These are phyloP conservation scores for Epirrhoe tristata DNA, from an alignment of 2,888 invertebrate species.

Conservation along the genomic window DNA sequence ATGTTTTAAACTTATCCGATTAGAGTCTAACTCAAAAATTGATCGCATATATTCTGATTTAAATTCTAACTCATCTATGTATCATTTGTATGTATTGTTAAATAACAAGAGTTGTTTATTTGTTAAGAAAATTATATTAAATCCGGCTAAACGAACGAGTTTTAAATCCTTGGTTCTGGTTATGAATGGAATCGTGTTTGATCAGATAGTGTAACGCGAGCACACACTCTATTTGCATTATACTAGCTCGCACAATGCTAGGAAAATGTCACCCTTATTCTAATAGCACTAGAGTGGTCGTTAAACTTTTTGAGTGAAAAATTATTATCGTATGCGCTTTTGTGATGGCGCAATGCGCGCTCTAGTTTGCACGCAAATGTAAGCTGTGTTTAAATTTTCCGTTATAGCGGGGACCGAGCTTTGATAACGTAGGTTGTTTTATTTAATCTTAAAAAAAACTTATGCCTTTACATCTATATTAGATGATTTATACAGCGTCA, in stretches of 20 bases:
- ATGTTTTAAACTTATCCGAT: no score
- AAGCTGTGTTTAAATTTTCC: conserved; percentile 32
- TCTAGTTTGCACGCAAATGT: conserved; percentile 34
- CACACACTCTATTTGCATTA: conserved; percentile 48
- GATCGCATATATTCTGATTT: no score
- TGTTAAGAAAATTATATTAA: conserved; percentile 25
- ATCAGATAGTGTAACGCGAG: conserved; percentile 49
- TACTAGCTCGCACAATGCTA: conserved; percentile 35
- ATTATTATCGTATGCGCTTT: conserved; percentile 49
- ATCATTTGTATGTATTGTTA: no score
- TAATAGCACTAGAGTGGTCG: conserved; percentile 22
- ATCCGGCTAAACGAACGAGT: conserved; percentile 41
- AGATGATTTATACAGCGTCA: no score
- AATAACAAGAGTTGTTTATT: no score
- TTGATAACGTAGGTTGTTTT: conserved; percentile 10
- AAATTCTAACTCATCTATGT: no score
- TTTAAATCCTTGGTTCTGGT: conserved; percentile 50
- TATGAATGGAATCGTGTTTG: conserved; percentile 45
- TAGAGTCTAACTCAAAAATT: no score
- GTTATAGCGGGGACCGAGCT: conserved; percentile 12
- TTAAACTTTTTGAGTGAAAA: conserved; percentile 49
- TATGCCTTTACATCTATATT: no score
- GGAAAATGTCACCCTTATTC: conserved; percentile 29
- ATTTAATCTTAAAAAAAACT: no score
- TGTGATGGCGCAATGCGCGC: conserved; percentile 40